Evolutionary conservation across 1,140 invertebrate genomes (phyloP), one percentile per base, ranked within the genome.

Genomic region (Acromyrmex heyeri): DNA sequence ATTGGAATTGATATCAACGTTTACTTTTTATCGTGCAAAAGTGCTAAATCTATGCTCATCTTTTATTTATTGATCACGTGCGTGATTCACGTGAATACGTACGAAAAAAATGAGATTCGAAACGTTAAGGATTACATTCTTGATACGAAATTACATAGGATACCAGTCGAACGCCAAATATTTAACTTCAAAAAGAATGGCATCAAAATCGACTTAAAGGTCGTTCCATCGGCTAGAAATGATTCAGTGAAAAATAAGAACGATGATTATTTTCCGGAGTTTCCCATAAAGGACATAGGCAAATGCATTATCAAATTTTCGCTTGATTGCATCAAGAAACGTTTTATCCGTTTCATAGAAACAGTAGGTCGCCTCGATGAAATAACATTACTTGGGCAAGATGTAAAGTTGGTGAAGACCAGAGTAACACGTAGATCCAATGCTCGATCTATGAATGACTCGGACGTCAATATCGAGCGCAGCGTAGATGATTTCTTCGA

Each of bases 401-500:
- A 94, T 75, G 91, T 96, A 2, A 96, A 95, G 81, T 95, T 96
- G 53, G 95, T 96, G 92, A 95, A 95, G 92, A 88, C 89, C 1
- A 59, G 59, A 53, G 21, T 24, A 65, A 12, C n/a, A 1, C 59
- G 18, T 14, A 38, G 24, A 30, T 85, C 21, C 4, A 14, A 44
- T 0, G 62, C n/a, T 16, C 67, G 67, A n/a, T 24, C 57, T 16
- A 21, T 57, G 30, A 89, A 89, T 14, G 38, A 86, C 7, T 30
- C 95, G 2, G 92, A 94, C 1, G 92, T 94, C 2, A 92, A 92
- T 79, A 96, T 96, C 14, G 95, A 96, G 59, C 92, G 92, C 27
- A 95, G 94, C 75, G 93, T 96, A 5, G 94, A 96, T 21, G 91
- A 95, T 18, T 96, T 96, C 78, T 96, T 96, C 70, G 94, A 96